Evolutionary conservation across 1,140 invertebrate species (phyloP).

Genomic region (Lucilia cuprina): DNA sequence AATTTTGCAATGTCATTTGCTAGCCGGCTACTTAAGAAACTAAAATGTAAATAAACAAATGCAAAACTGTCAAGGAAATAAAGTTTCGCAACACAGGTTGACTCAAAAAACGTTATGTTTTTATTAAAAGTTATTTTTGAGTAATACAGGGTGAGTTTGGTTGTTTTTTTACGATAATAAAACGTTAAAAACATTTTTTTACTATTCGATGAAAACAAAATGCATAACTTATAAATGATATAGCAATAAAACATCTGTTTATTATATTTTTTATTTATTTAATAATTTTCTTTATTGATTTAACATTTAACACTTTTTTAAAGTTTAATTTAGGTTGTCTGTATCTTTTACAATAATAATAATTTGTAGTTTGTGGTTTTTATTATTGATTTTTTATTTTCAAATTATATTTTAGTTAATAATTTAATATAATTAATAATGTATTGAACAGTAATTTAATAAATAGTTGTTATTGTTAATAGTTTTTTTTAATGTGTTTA

Average conservation of each 20-base stretch:
- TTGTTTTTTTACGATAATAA: too few species aligned
- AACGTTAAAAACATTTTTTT: too few species aligned
- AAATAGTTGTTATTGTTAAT: not conserved
- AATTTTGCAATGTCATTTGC: too few species aligned
- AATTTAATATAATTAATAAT: slow-evolving; percentile 3
- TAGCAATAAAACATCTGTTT: not conserved
- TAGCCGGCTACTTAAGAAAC: too few species aligned
- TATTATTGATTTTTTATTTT: not conserved
- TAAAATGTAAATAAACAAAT: too few species aligned
- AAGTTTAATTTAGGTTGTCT: not conserved
- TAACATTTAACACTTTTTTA: not conserved
- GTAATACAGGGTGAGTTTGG: not conserved
- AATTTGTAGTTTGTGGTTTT: not conserved
- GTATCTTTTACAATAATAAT: not conserved
- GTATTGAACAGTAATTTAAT: not conserved
- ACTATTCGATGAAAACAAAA: too few species aligned
- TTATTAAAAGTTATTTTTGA: not conserved
- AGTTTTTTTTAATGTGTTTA: not conserved
- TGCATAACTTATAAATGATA: too few species aligned
- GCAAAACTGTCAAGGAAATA: too few species aligned
- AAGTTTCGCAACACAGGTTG: not conserved
- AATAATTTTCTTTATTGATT: not conserved
- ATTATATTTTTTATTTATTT: not conserved
- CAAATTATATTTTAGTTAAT: not conserved
- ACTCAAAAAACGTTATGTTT: not conserved